Conservation (phyloP, 2,888 invertebrate species). For the Eupithecia vulgata region DNA sequence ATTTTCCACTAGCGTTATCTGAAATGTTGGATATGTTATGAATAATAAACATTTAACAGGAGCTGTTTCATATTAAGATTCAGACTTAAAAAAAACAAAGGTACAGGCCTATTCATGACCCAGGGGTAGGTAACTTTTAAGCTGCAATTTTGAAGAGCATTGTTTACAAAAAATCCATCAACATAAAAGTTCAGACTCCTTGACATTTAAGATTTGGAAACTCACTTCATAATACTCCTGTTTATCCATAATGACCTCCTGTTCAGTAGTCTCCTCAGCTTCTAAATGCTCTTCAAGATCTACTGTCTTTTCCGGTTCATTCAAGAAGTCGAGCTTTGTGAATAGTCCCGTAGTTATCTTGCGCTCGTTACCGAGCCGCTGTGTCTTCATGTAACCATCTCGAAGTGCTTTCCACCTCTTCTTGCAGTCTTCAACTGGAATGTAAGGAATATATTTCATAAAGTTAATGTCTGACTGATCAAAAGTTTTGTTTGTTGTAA, state of each 20-base stretch:
- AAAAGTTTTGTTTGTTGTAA: too few species aligned
- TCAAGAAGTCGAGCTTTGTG: slow-evolving; percentile 71
- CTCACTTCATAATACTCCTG: slow-evolving; percentile 79
- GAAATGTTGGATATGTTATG: slow-evolving; percentile 44
- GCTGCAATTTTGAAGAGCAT: not conserved
- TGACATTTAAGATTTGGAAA: slow-evolving; percentile 40
- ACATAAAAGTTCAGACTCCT: not conserved
- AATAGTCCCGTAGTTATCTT: slow-evolving; percentile 67
- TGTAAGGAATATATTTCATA: not conserved
- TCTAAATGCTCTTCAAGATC: slow-evolving; percentile 46
- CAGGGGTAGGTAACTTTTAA: too few species aligned
- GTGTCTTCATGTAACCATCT: slow-evolving; percentile 81
- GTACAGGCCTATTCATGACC: too few species aligned
- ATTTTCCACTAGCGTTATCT: slow-evolving; percentile 74
- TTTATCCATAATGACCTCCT: slow-evolving; percentile 75
- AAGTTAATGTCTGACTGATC: not conserved
- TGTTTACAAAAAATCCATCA: not conserved
- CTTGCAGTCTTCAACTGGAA: slow-evolving; percentile 83
- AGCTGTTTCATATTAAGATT: too few species aligned
- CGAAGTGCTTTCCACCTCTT: slow-evolving; percentile 83
- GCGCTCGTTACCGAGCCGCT: slow-evolving; percentile 69
- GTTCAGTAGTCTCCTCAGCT: slow-evolving; percentile 52
- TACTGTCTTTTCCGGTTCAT: slow-evolving; percentile 49
- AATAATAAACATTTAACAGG: not conserved
- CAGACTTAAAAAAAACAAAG: too few species aligned